Evolutionary conservation across 2,888 invertebrate genomes (phyloP).

Genomic region (Spicauda simplicius): DNA sequence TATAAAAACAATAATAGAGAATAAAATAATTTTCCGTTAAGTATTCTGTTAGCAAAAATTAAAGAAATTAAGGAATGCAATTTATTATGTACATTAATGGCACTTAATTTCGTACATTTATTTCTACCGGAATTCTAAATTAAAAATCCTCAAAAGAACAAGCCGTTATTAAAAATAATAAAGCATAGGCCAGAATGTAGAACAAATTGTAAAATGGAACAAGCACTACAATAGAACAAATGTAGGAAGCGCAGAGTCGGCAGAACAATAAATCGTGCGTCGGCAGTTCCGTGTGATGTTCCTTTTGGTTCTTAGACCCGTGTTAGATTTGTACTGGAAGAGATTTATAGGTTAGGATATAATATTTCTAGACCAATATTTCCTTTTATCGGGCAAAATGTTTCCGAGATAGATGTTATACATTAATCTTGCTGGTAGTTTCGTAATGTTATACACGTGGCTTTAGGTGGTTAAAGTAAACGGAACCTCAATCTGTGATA

Average conservation of each 20-base stretch:
- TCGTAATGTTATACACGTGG: constrained; percentile 14
- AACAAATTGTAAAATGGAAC: constrained; percentile 40
- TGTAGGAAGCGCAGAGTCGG: constrained; percentile 38
- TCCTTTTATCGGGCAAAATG: constrained; percentile 36
- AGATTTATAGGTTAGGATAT: constrained; percentile 37
- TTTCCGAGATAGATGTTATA: constrained; percentile 18
- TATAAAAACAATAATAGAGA: too few species aligned
- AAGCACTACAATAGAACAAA: constrained; percentile 35
- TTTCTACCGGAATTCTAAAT: constrained; percentile 14
- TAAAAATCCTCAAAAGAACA: constrained; percentile 14
- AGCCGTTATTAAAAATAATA: constrained; percentile 28
- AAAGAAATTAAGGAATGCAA: too few species aligned
- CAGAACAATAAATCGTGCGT: constrained; percentile 39
- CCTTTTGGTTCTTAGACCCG: constrained; percentile 38
- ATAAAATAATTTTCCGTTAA: too few species aligned
- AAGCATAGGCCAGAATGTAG: constrained; percentile 36
- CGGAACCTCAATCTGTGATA: neutral
- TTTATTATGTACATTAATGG: too few species aligned
- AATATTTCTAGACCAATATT: constrained; percentile 37
- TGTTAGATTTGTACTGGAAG: constrained; percentile 37
- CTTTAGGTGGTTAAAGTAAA: neutral
- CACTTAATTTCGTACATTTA: neutral
- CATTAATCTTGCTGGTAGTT: constrained; percentile 33
- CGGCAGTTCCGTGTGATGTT: constrained; percentile 39
- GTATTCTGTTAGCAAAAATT: too few species aligned